A percentile compares a stretch with the other conserved stretches of the same genome.
phyloP scores from a whole-genome alignment of 2,113 vertebrate species.

The Brachyhypopomus gauderio region DNA sequence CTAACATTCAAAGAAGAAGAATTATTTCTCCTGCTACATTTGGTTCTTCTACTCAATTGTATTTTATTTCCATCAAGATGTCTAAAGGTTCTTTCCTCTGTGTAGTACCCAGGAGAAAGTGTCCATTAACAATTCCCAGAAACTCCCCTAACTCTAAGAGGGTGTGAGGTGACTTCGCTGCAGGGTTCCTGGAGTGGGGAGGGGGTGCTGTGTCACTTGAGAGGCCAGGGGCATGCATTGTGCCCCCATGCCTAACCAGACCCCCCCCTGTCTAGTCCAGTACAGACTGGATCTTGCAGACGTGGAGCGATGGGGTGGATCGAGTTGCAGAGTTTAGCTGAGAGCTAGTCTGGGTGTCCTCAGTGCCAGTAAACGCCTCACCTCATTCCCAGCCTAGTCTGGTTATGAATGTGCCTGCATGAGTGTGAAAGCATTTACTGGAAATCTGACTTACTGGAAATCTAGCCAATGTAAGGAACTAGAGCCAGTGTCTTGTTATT shows the following conservation, averaged over 20 bases:
- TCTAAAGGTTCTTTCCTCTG: too few relatives aligned
- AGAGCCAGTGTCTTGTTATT: too few relatives aligned
- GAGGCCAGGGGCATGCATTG: neutral
- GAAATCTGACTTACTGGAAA: neutral
- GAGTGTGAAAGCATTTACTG: neutral
- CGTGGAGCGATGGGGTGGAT: neutral
- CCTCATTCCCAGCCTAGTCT: neutral
- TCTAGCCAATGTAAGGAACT: neutral
- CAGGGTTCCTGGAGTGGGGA: too few relatives aligned
- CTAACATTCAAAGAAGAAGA: too few relatives aligned
- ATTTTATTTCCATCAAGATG: too few relatives aligned
- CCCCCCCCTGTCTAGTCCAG: slow-evolving; percentile 29
- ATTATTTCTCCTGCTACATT: too few relatives aligned
- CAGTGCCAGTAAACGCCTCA: neutral
- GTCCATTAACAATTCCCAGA: too few relatives aligned
- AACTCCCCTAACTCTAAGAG: neutral
- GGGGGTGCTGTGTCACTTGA: neutral
- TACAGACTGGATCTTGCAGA: slow-evolving; percentile 17
- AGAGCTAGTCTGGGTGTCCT: slow-evolving; percentile 11
- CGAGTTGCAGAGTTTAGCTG: slow-evolving; percentile 26
- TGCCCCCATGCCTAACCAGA: neutral
- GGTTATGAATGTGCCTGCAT: neutral
- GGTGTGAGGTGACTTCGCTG: neutral
- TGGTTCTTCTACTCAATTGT: too few relatives aligned
- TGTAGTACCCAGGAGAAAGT: too few relatives aligned